phyloP scores from a whole-genome alignment of 2,797 vertebrate genomes.

The Echiichthys vipera region DNA sequence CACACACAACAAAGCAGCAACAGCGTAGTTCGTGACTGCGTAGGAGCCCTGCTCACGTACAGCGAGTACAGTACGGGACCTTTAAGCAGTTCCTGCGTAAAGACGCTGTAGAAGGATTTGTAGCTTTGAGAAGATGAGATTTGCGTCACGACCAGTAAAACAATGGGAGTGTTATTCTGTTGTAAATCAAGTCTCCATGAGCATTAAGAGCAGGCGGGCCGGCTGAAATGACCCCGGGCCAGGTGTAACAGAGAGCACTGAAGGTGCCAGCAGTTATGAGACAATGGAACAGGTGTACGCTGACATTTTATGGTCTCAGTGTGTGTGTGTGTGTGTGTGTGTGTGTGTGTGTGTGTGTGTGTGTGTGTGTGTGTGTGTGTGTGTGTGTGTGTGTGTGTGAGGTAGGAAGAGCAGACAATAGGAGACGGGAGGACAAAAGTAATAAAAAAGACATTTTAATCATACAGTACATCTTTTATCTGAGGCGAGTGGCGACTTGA shows the following conservation, averaged over 20 bases:
- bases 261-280: slow-evolving; percentile 37
- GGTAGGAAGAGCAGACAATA: not conserved
- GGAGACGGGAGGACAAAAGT: slow-evolving; percentile 16
- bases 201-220: slow-evolving; percentile 4
- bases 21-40: too few relatives aligned
- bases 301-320: slow-evolving; percentile 13
- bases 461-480: slow-evolving; percentile 63
- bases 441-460: slow-evolving; percentile 71
- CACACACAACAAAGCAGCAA: too few relatives aligned
- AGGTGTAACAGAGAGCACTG: slow-evolving; percentile 29
- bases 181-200: slow-evolving; percentile 17
- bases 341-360: too few relatives aligned
- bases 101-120: not conserved
- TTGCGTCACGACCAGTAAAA: slow-evolving; percentile 14
- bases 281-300: slow-evolving; percentile 63
- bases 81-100: not conserved
- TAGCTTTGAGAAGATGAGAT: not conserved
- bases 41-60: too few relatives aligned
- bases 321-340: not conserved
- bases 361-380: not conserved
- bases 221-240: slow-evolving; percentile 8
- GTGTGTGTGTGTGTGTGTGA: not conserved
- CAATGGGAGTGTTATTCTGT: slow-evolving; percentile 9
- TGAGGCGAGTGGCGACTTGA: slow-evolving; percentile 58
- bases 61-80: too few relatives aligned